These are phyloP conservation scores for Bellardia bayeri DNA, from an alignment of 2,888 invertebrate species.

Conservation along the genomic window DNA sequence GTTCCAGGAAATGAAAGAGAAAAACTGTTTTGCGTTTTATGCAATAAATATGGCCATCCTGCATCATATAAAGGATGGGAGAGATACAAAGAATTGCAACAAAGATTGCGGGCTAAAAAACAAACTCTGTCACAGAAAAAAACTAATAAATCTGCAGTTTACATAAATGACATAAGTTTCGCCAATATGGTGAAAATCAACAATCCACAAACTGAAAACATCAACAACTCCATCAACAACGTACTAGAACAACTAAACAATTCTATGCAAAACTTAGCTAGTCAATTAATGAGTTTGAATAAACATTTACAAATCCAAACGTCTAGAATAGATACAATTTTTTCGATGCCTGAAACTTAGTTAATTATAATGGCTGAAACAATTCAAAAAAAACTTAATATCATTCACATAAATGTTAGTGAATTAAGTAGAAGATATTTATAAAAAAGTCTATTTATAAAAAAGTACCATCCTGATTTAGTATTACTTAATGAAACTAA, in stretches of 20 bases:
- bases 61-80: too few species aligned
- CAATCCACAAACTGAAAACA: too few species aligned
- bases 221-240: not conserved
- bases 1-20: too few species aligned
- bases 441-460: not conserved
- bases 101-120: too few species aligned
- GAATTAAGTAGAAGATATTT: conserved; percentile 2
- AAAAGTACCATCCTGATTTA: not conserved
- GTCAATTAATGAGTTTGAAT: not conserved
- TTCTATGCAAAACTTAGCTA: not conserved
- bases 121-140: too few species aligned
- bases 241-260: conserved; percentile 1
- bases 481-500: conserved; percentile 27
- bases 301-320: not conserved
- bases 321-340: not conserved
- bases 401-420: conserved; percentile 1
- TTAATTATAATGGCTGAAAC: not conserved
- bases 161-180: not conserved
- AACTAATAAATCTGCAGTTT: too few species aligned
- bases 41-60: too few species aligned
- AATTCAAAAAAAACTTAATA: not conserved
- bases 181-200: not conserved
- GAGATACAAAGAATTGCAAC: too few species aligned
- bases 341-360: conserved; percentile 2
- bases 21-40: too few species aligned